phyloP scores from a whole-genome alignment of 2,113 vertebrate species.

The Barbus barbus region DNA sequence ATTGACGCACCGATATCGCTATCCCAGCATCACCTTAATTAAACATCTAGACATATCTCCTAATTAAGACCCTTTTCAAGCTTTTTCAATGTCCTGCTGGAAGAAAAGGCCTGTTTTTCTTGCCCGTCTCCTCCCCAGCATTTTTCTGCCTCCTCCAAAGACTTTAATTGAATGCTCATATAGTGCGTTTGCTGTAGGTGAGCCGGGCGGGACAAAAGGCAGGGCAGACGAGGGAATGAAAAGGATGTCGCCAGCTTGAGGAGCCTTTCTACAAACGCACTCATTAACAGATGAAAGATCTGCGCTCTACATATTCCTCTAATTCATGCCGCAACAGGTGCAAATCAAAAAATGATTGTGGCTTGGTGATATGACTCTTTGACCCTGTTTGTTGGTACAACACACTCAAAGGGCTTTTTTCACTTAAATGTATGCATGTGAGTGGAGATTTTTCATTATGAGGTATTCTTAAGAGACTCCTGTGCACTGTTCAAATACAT shows the following conservation, averaged over 20 bases:
- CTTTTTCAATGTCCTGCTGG: constrained; percentile 76
- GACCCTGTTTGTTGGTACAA: constrained; percentile 23
- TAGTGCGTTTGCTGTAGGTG: constrained; percentile 73
- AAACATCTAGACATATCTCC: constrained; percentile 72
- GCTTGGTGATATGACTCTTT: neutral
- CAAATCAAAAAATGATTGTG: constrained; percentile 58
- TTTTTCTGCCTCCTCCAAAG: constrained; percentile 81
- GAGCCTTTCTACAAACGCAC: constrained; percentile 58
- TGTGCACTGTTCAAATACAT: neutral
- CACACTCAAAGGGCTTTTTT: neutral
- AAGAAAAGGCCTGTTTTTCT: constrained; percentile 73
- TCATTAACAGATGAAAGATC: constrained; percentile 60
- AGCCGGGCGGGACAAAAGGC: constrained; percentile 62
- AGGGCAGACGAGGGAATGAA: constrained; percentile 70
- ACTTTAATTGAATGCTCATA: constrained; percentile 88
- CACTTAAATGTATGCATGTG: neutral
- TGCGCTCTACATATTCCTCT: constrained; percentile 39
- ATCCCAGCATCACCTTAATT: constrained; percentile 76
- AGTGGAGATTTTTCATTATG: neutral
- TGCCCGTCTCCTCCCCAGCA: constrained; percentile 67
- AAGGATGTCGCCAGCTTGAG: constrained; percentile 64
- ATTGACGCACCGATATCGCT: constrained; percentile 62
- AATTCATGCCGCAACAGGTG: constrained; percentile 53
- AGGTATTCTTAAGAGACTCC: neutral
- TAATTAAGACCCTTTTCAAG: constrained; percentile 85